Conservation (phyloP, 1,140 invertebrate genomes). For the Tigriopus japonicus region DNA sequence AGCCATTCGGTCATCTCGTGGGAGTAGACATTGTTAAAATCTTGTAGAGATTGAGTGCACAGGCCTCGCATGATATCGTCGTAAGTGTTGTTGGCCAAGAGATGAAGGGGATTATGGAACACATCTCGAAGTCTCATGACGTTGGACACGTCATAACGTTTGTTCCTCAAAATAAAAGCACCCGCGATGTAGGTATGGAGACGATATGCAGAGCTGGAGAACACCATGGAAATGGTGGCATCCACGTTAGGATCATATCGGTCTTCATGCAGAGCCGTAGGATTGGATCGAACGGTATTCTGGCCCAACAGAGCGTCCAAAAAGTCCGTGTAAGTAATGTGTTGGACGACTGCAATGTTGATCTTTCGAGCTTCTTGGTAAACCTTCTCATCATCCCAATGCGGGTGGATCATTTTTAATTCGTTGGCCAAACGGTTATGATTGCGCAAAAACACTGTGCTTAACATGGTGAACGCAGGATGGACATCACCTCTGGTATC, state of each 20-base stretch:
- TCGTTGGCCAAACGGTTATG: slow-evolving; percentile 67
- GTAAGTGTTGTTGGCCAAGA: background rate
- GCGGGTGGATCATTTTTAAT: slow-evolving; percentile 45
- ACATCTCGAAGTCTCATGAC: background rate
- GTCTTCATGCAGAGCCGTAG: background rate
- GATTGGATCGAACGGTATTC: background rate
- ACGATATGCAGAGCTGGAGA: background rate
- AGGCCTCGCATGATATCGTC: slow-evolving; percentile 3
- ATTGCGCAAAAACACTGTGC: slow-evolving; percentile 44
- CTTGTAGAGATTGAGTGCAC: background rate
- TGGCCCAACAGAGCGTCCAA: slow-evolving; percentile 35
- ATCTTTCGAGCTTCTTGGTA: slow-evolving; percentile 36
- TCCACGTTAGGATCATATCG: slow-evolving; percentile 1
- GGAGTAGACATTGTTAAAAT: slow-evolving; percentile 10
- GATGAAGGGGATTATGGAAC: background rate
- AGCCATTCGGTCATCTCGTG: slow-evolving; percentile 9
- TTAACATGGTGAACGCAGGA: slow-evolving; percentile 41
- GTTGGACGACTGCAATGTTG: slow-evolving; percentile 33
- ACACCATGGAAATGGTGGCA: background rate
- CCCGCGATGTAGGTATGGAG: background rate
- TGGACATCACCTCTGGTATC: slow-evolving; percentile 16
- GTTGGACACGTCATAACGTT: background rate
- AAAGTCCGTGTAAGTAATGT: slow-evolving; percentile 45
- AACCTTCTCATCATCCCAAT: slow-evolving; percentile 51
- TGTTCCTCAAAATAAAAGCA: background rate